Evolutionary conservation across 2,888 invertebrate species (phyloP), one percentile per base, ranked within the genome.

Genomic region (Apamea anceps): DNA sequence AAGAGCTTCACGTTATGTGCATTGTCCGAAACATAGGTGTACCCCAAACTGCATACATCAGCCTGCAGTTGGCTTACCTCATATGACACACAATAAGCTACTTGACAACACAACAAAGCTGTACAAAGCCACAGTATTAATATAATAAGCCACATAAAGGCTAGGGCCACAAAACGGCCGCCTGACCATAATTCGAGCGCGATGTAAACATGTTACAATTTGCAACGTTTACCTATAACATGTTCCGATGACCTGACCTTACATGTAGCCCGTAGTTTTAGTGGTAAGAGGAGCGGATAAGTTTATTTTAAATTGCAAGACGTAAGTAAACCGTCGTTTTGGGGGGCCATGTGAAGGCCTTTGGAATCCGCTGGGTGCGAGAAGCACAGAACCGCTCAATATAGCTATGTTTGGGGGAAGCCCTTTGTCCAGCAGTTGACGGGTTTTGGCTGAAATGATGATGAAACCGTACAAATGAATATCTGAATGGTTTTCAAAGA

Each of bases 141-240:
- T 37, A n/a, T 62, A 75, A 71, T 77, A 79, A 76, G 76, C 72
- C 63, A 65, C 67, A 83, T 72, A 62, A 28, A 76, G 71, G 78
- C 25, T 65, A 45, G 72, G 68, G 37, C 78, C 84, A 77, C 81
- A 79, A 74, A 67, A 80, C 81, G 66, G 13, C 79, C 76, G 82
- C 60, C 54, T 54, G 75, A 32, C 74, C 79, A 85, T 85, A 85
- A 85, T 85, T 85, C 37, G 73, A 79, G 79, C 77, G 83, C 81
- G 85, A 88, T 87, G 85, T 88, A 87, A 88, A 88, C 85, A 80
- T 86, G 85, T 82, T 87, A 84, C 85, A 88, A 90, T 90, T 90
- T 88, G 88, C 84, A 73, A 79, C 88, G 76, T 87, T 90, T 89
- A 90, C 89, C 85, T 82, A 77, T 77, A 79, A 80, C 86, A 81